phyloP scores from a whole-genome alignment of 1,140 invertebrate species.

The Spodoptera frugiperda region DNA sequence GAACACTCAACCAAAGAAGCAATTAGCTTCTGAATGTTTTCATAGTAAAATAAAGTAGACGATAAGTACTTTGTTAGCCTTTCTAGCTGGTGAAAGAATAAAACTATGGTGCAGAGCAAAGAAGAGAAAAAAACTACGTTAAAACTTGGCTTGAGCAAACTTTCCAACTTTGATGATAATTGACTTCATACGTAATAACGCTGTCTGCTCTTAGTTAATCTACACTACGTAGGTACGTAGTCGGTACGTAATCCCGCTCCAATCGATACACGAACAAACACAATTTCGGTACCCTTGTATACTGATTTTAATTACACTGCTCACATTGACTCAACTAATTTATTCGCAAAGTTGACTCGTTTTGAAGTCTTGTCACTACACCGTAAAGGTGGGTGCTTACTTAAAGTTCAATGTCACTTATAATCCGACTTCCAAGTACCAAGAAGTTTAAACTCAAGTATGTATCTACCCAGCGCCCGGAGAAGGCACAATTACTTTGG shows the following conservation, averaged over 20 bases:
- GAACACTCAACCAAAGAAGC: not conserved
- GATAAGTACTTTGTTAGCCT: not conserved
- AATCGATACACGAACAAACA: constrained; percentile 15
- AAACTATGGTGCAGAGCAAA: not conserved
- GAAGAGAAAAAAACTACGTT: constrained; percentile 8
- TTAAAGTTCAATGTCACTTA: constrained; percentile 43
- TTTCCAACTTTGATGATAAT: constrained; percentile 2
- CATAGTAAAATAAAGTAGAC: not conserved
- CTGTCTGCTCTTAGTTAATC: not conserved
- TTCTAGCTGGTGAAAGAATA: not conserved
- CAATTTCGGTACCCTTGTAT: constrained; percentile 19
- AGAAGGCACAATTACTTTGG: constrained; percentile 21
- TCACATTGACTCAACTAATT: constrained; percentile 41
- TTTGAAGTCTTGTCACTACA: constrained; percentile 40
- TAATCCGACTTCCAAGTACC: constrained; percentile 29
- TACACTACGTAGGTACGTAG: not conserved
- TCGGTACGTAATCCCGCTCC: constrained; percentile 2
- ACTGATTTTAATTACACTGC: constrained; percentile 35
- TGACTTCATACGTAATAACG: constrained; percentile 10
- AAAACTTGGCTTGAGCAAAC: constrained; percentile 11
- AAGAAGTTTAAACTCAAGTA: constrained; percentile 33
- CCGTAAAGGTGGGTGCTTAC: constrained; percentile 24
- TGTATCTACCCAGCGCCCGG: not conserved
- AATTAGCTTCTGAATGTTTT: not conserved
- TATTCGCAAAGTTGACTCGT: constrained; percentile 38